Base-by-base conservation (phyloP, 2,888 invertebrate species). In the Hirtodrosophila histrioides region DNA sequence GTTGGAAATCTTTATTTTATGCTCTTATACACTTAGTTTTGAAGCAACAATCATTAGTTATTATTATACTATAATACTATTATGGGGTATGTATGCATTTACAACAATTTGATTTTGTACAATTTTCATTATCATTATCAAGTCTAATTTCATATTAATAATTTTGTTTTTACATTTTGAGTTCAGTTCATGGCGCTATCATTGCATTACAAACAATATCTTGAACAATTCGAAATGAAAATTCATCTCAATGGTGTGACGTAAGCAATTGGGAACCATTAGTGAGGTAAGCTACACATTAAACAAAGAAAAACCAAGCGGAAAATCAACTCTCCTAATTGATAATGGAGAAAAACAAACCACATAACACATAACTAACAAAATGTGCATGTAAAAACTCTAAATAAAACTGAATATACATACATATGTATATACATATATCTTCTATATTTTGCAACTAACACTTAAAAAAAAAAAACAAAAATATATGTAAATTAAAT, bases 221-320 rank as follows among this genome's bases (percentile, higher is more conserved):
- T 17, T 2, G 17, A 17, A 17, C 17, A 17, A 86, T 71, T 71
- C 63, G 68, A 80, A 73, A 68, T 65, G 70, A 76, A 78, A 88
- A 77, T 78, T 76, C 88, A 90, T 89, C 89, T 89, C 68, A 90
- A 91, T 92, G 91, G 92, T 92, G 91, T 92, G 91, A 89, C 78
- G 90, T 84, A 90, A 91, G 92, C 92, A 92, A 91, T 91, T 91
- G 91, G 92, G 92, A 91, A 91, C 91, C 91, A 92, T 91, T 91
- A 91, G 92, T 90, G 88, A 92, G 92, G 92, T 91, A 90, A 91
- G 92, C 92, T 92, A 92, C 92, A 92, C 92, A 90, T 90, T 91
- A 91, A 90, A 90, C 89, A 90, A 89, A 80, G 86, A 71, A 74
- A 85, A 66, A 41, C 63, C 33, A 29, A 57, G 43, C 37, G 37